Percentiles rank a stretch among this genome's conserved stretches.
These are phyloP conservation scores for Osmerus mordax DNA, from an alignment of 2,113 vertebrate genomes.

Conservation along the genomic window DNA sequence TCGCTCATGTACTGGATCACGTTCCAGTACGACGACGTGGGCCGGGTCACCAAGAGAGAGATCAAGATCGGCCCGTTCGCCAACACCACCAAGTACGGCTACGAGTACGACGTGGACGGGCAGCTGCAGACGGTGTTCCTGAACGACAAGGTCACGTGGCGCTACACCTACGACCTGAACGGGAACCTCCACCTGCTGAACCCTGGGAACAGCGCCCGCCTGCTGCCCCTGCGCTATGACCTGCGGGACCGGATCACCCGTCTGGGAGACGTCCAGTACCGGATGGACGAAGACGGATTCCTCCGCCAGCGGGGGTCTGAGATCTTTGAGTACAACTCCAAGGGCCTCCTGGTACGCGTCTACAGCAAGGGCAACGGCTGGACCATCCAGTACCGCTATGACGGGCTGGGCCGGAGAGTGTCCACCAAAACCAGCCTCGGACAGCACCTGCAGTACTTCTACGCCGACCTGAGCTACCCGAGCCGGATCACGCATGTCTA, in stretches of 20 bases:
- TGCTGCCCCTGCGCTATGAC: conserved; percentile 91
- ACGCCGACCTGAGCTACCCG: conserved; percentile 90
- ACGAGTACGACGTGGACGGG: conserved; percentile 94
- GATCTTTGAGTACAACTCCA: conserved; percentile 97
- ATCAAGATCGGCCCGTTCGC: conserved; percentile 97
- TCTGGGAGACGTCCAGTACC: conserved; percentile 94
- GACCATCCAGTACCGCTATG: conserved; percentile 92
- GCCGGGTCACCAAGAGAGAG: conserved; percentile 88
- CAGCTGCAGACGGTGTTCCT: conserved; percentile 94
- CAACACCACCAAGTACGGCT: conserved; percentile 95
- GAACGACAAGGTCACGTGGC: conserved; percentile 95
- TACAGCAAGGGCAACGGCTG: conserved; percentile 95
- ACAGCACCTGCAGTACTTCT: conserved; percentile 95
- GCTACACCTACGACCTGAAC: conserved; percentile 97
- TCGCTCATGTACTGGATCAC: conserved; percentile 98
- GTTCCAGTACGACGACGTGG: conserved; percentile 94
- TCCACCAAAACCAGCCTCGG: conserved; percentile 91
- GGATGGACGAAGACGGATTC: conserved; percentile 94
- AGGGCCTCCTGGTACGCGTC: conserved; percentile 89
- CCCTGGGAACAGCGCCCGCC: conserved; percentile 84
- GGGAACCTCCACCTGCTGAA: conserved; percentile 94
- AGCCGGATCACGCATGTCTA: conserved; percentile 95
- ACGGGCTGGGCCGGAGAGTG: conserved; percentile 90
- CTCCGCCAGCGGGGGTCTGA: conserved; percentile 91
- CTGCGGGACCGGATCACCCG: conserved; percentile 93